A percentile compares a stretch with the other conserved stretches of the same genome.
Conservation (phyloP, 2,888 invertebrate species). For the Yponomeuta plumbellus region DNA sequence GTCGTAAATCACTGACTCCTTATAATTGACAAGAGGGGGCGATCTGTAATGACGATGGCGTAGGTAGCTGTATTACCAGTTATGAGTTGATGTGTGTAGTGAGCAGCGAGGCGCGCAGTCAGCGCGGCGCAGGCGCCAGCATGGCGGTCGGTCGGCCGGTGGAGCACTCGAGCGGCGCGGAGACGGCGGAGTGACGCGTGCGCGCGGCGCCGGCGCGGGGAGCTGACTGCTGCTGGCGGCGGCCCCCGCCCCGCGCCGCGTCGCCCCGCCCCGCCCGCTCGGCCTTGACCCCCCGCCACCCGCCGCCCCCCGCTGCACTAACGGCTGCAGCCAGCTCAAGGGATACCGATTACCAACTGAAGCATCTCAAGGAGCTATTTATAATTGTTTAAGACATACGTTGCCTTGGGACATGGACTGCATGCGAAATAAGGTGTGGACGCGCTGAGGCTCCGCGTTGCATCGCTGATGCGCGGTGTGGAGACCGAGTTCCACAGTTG, state of each 20-base stretch:
- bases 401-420: no score
- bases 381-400: no score
- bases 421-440: no score
- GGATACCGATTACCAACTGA: no score
- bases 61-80: no score
- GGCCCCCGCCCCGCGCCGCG: constrained; percentile 10
- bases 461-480: no score
- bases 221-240: constrained; percentile 18
- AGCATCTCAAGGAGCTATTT: no score
- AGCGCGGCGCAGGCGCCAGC: constrained; percentile 15
- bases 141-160: constrained; percentile 17
- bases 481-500: no score
- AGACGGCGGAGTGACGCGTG: constrained; percentile 23
- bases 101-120: not conserved
- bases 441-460: no score
- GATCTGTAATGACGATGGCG: no score
- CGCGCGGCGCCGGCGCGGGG: constrained; percentile 18
- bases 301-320: not conserved
- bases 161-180: constrained; percentile 21
- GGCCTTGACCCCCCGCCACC: constrained; percentile 11
- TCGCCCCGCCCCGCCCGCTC: constrained; percentile 13
- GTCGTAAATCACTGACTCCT: no score
- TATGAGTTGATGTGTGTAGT: not conserved
- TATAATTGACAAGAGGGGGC: no score
- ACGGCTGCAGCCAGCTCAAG: constrained; percentile 17